Percentiles rank a stretch among this genome's conserved stretches.
These are phyloP conservation scores for Pristionchus arcanus DNA, from an alignment of 2,888 invertebrate genomes.

Conservation along the genomic window DNA sequence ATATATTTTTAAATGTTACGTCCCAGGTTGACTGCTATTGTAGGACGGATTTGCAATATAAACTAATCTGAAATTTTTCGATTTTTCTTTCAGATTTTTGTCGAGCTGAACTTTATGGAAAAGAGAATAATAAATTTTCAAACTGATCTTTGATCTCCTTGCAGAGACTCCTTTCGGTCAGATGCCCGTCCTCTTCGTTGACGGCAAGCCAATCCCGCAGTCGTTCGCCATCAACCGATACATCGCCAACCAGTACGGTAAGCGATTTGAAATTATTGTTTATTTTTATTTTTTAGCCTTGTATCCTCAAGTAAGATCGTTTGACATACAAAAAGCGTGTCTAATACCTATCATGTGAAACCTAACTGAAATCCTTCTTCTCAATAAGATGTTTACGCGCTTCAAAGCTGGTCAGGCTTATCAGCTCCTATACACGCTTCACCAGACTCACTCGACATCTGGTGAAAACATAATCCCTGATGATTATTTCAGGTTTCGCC, in stretches of 20 bases:
- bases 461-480: neutral
- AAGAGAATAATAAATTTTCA: neutral
- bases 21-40: too few relatives aligned
- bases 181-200: slow-evolving; percentile 21
- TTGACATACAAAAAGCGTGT: too few relatives aligned
- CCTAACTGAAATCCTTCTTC: neutral
- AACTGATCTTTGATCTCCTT: slow-evolving; percentile 35
- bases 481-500: slow-evolving; percentile 57
- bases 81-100: neutral
- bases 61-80: neutral
- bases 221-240: slow-evolving; percentile 30
- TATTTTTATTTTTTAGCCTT: neutral
- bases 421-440: too few relatives aligned
- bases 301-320: too few relatives aligned
- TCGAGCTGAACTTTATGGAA: neutral
- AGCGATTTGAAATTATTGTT: neutral
- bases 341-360: neutral
- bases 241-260: slow-evolving; percentile 48
- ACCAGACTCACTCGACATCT: neutral
- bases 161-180: slow-evolving; percentile 42
- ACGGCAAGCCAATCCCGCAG: slow-evolving; percentile 22
- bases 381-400: neutral
- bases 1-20: too few relatives aligned
- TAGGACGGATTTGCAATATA: too few relatives aligned
- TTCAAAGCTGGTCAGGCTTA: too few relatives aligned